phyloP scores from a whole-genome alignment of 2,113 vertebrate species.

The Lamprotornis superbus region DNA sequence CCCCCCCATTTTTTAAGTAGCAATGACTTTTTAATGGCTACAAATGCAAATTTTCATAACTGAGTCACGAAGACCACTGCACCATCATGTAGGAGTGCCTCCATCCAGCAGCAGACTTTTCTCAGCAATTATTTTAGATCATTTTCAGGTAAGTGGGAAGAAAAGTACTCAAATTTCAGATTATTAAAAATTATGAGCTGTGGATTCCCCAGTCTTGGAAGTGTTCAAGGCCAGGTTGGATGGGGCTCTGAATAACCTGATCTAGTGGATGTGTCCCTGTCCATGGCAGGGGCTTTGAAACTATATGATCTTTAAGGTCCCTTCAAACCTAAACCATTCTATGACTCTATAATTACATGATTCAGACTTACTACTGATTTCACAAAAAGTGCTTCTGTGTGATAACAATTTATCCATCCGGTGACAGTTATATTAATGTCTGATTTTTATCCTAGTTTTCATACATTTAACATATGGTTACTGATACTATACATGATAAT shows the following conservation, averaged over 20 bases:
- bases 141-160: neutral
- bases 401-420: neutral
- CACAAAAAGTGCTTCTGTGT: neutral
- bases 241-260: neutral
- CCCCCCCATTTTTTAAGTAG: neutral
- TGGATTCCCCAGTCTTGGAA: neutral
- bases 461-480: neutral
- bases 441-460: neutral
- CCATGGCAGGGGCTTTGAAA: neutral
- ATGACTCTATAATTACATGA: neutral
- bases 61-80: neutral
- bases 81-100: neutral
- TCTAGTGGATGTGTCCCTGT: neutral
- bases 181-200: neutral
- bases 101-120: neutral
- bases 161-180: neutral
- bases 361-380: neutral
- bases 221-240: neutral
- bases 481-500: neutral
- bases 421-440: neutral
- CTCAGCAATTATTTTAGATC: neutral
- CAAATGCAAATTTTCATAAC: neutral
- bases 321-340: neutral
- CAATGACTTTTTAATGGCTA: neutral
- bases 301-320: neutral